These are phyloP conservation scores for Nycticorax nycticorax DNA, from an alignment of 2,113 vertebrate genomes.

Conservation along the genomic window DNA sequence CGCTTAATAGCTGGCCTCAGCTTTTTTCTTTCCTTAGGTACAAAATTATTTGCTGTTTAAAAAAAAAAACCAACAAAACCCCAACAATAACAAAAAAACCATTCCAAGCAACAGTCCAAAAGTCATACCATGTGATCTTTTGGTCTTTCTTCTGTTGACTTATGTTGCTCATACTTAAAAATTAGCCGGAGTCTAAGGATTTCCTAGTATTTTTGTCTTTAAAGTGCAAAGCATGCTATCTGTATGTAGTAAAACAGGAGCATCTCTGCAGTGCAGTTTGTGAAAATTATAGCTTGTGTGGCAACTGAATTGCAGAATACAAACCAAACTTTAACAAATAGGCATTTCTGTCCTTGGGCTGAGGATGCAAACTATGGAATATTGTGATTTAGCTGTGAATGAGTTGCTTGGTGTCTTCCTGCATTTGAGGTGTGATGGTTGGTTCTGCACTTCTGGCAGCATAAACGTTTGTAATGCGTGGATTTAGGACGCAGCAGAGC, in stretches of 20 bases:
- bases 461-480: neutral
- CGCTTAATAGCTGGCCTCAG: neutral
- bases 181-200: neutral
- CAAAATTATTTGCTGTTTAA: neutral
- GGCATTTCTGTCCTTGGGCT: neutral
- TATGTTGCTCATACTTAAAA: neutral
- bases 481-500: neutral
- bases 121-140: neutral
- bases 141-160: neutral
- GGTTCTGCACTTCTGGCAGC: neutral
- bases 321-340: neutral
- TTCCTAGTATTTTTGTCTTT: neutral
- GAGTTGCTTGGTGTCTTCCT: neutral
- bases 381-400: neutral
- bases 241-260: neutral
- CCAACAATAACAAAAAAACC: neutral
- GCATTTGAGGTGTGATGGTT: rapidly evolving
- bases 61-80: neutral
- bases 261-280: neutral
- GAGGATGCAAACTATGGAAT: neutral
- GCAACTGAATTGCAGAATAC: neutral
- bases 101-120: neutral
- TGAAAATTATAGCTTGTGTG: neutral
- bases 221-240: neutral
- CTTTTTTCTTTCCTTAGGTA: neutral